phyloP scores from a whole-genome alignment of 1,140 invertebrate species.

The Heliothis virescens region DNA sequence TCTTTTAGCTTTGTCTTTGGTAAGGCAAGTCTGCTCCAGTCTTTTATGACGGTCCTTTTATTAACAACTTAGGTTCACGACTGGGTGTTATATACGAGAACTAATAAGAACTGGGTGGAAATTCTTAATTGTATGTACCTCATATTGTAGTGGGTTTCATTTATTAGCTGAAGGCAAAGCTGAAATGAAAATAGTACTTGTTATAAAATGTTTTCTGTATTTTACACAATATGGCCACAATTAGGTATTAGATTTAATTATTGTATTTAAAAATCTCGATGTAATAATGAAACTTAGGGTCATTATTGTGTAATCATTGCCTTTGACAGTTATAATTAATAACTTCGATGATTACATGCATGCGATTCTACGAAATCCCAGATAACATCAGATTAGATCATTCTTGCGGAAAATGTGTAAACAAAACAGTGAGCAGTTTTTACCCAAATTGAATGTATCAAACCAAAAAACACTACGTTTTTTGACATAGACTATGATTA shows the following conservation, averaged over 20 bases:
- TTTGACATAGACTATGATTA: constrained; percentile 16
- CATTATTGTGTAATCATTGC: too few species aligned
- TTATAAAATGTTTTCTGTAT: too few species aligned
- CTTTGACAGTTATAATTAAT: not conserved
- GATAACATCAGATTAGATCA: constrained; percentile 4
- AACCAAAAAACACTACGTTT: not conserved
- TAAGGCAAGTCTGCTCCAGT: not conserved
- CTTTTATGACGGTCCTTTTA: constrained; percentile 14
- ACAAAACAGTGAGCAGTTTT: not conserved
- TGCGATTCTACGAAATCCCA: not conserved
- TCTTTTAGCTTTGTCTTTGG: constrained; percentile 19
- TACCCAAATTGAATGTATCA: not conserved
- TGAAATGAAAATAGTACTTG: too few species aligned
- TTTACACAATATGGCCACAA: too few species aligned
- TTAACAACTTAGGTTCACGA: constrained; percentile 25
- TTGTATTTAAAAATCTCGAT: too few species aligned
- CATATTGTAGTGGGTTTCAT: too few species aligned
- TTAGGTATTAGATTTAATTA: too few species aligned
- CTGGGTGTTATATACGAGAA: constrained; percentile 15
- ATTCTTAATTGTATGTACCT: constrained; percentile 10
- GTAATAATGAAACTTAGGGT: too few species aligned
- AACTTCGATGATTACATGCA: not conserved
- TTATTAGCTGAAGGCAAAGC: too few species aligned
- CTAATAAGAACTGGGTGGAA: not conserved
- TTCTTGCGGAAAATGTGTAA: not conserved